Percentiles rank a stretch among this genome's conserved stretches.
Conservation (phyloP, 2,113 vertebrate genomes). For the Tragelaphus strepsiceros region DNA sequence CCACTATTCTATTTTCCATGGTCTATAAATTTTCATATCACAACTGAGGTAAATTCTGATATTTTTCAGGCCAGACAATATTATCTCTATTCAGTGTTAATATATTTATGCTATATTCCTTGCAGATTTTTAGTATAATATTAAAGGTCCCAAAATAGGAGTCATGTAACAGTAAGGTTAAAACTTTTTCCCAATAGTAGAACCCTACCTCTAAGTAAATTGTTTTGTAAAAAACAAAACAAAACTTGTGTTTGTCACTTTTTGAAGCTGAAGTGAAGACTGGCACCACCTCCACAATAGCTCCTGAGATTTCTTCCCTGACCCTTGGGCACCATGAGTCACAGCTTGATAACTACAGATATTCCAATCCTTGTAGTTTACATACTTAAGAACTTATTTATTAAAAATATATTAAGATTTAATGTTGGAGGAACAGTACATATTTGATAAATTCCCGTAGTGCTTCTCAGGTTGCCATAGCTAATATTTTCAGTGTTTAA, state of each 20-base stretch:
- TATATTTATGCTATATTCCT: not conserved
- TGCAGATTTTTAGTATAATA: not conserved
- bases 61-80: not conserved
- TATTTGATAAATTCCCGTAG: not conserved
- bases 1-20: not conserved
- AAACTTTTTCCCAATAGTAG: not conserved
- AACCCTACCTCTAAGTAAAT: not conserved
- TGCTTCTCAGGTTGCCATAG: not conserved
- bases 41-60: not conserved
- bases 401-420: not conserved
- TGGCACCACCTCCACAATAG: not conserved
- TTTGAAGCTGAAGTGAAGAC: not conserved
- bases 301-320: not conserved
- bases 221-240: not conserved
- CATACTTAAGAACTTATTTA: not conserved
- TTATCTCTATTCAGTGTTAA: not conserved
- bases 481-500: not conserved
- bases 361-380: not conserved
- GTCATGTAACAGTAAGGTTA: not conserved
- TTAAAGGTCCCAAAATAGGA: not conserved
- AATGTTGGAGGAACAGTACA: not conserved
- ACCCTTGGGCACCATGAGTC: not conserved
- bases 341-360: not conserved
- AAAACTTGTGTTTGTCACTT: not conserved
- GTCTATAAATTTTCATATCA: conserved; percentile 16